Evolutionary conservation across 1,140 invertebrate genomes (phyloP), one percentile per base, ranked within the genome.

Genomic region (Dolichoris vasculosae): DNA sequence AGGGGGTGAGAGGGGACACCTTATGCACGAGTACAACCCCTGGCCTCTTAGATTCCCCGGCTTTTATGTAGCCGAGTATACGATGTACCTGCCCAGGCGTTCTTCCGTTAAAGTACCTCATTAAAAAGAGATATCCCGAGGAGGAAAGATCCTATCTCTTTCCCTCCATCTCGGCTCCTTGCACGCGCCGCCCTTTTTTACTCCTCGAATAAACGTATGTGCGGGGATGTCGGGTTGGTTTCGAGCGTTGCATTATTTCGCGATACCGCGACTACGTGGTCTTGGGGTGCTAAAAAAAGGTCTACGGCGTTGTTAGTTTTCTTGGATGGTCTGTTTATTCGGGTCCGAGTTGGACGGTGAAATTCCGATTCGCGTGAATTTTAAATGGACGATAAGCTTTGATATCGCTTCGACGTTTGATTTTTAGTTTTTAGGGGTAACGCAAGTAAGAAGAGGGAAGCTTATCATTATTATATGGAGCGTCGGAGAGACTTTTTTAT

Each of bases 191-290:
- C 23, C 20, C 73, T 43, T 17, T 17, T 43, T 43, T 48, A 26
- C 48, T n/a, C 73, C 73, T 32, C 69, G 30, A 40, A 38, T 73
- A 38, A 40, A 23, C 26, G 73, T 15, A 13, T 76, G 73, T 30
- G 38, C 46, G 73, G n/a, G n/a, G n/a, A n/a, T 17, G 73, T 17
- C 20, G 7, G 40, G 69, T 1, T 71, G 69, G 7, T 7, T 73
- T 11, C 35, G 46, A 38, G 17, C 23, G 38, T 30, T 76, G 46
- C 43, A 76, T 76, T 76, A 76, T 76, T 76, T 76, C 73, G 73
- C 46, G 26, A 32, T 48, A 76, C 69, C 43, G 73, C 40, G 40
- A 3, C 8, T 43, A 23, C 73, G 73, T 76, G 73, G 30, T 35
- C 71, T 43, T 43, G n/a, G n/a, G n/a, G n/a, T n/a, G n/a, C n/a